phyloP scores from a whole-genome alignment of 2,113 vertebrate species.

The Pyxicephalus adspersus region DNA sequence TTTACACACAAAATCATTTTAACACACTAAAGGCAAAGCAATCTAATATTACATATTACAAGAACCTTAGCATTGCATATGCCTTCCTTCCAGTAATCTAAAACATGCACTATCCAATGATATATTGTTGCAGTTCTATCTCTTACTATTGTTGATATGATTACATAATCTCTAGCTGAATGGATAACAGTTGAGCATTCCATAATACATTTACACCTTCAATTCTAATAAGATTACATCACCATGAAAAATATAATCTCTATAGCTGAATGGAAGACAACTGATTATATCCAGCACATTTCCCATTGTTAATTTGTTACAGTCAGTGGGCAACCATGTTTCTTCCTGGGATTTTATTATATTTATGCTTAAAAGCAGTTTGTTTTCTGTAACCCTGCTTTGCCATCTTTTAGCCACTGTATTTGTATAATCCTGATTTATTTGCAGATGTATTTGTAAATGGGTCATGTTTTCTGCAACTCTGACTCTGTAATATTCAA shows the following conservation, averaged over 20 bases:
- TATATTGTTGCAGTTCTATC: constrained; percentile 19
- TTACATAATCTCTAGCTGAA: constrained; percentile 30
- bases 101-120: constrained; percentile 4
- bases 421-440: constrained; percentile 20
- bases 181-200: constrained; percentile 29
- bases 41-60: no score
- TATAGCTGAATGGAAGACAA: constrained; percentile 37
- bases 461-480: constrained; percentile 8
- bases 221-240: constrained; percentile 53
- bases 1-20: no score
- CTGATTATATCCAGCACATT: constrained; percentile 37
- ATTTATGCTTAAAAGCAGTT: constrained; percentile 8
- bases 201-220: constrained; percentile 49
- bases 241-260: constrained; percentile 44
- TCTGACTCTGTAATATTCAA: constrained; percentile 3
- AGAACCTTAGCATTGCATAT: neutral
- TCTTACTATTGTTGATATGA: constrained; percentile 23
- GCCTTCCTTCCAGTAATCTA: neutral
- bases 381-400: neutral
- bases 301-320: constrained; percentile 29
- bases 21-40: no score
- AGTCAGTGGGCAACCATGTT: constrained; percentile 4
- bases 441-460: neutral
- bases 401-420: neutral
- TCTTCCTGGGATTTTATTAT: constrained; percentile 20